Evolutionary conservation across 2,888 invertebrate genomes (phyloP), one percentile per base, ranked within the genome.

Genomic region (Disparrhopalites patrizii): DNA sequence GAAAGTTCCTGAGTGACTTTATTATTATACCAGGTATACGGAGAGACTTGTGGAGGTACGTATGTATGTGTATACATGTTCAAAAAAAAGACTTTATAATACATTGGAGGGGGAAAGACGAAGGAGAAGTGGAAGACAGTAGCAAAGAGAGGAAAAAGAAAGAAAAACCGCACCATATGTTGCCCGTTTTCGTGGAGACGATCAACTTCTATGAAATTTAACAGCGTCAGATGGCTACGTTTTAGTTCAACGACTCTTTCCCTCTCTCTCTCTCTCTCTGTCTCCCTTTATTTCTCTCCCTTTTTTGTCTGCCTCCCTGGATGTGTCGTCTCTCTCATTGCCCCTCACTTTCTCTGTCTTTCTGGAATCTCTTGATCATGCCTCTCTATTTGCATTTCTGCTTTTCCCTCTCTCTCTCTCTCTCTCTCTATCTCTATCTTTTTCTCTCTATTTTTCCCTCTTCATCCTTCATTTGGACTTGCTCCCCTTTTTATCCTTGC

Each of bases 211-310:
- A 27, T 61, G 56, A 61, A n/a, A 61, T 61, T 51, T 51, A 27
- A 54, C 43, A 62, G 65, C 68, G 68, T 68, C 68, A 68, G 68
- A 68, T 68, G 68, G 65, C 50, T 62, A 56, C 65, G 61, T 65
- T 61, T 60, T 64, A 65, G 61, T 60, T 68, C 65, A 65, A 62
- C 61, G 68, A 65, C 65, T 68, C 64, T 61, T 55, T 65, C 60
- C 52, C 54, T 52, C 18, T 54, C 28, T 36, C 33, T 27, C n/a
- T n/a, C 20, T 5, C 13, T 57, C 27, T 38, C 38, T 38, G 20
- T 38, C 33, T 57, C 40, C 57, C 25, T 38, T 40, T n/a, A n/a
- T n/a, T n/a, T 58, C 28, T 18, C 33, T 23, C 27, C 18, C 25
- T 27, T 33, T 25, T 56, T 30, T 58, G n/a, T 43, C 13, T 36